A percentile compares a stretch with the other conserved stretches of the same genome.
These are phyloP conservation scores for Peribatodes rhomboidaria DNA, from an alignment of 2,888 invertebrate genomes.

Conservation along the genomic window DNA sequence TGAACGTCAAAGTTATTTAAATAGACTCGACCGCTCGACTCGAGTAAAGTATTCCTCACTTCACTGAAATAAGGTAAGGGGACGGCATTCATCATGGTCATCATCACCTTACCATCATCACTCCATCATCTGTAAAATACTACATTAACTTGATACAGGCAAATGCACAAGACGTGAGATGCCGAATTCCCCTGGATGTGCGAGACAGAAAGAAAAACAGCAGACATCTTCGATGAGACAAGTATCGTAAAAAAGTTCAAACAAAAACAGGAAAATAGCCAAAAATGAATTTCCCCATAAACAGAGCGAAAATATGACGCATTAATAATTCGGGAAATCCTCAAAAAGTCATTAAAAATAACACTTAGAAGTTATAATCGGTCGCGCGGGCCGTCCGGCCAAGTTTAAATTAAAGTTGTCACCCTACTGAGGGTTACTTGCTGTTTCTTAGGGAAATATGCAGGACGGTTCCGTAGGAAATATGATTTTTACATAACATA, in stretches of 20 bases:
- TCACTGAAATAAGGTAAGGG: too few species aligned
- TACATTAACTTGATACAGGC: too few species aligned
- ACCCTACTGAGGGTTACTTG: conserved; percentile 59
- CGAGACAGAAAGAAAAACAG: too few species aligned
- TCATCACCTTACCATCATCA: too few species aligned
- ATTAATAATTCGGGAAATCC: conserved; percentile 71
- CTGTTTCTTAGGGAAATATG: conserved; percentile 44
- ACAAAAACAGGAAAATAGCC: conserved; percentile 27
- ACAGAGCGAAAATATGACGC: conserved; percentile 59
- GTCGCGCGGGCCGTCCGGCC: conserved; percentile 66
- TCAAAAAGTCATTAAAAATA: conserved; percentile 82
- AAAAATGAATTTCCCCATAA: conserved; percentile 55
- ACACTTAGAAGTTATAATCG: conserved; percentile 80
- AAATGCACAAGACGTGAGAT: too few species aligned
- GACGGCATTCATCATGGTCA: too few species aligned
- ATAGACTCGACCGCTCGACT: too few species aligned
- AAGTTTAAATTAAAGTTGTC: conserved; percentile 84
- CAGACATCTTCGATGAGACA: not conserved
- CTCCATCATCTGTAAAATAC: too few species aligned
- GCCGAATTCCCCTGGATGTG: too few species aligned
- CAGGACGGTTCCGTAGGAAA: conserved; percentile 50
- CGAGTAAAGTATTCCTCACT: too few species aligned
- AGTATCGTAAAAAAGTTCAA: conserved; percentile 9
- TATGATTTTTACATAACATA: not conserved
- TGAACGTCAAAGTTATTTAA: too few species aligned